Evolutionary conservation across 2,888 invertebrate genomes (phyloP), one percentile per base, ranked within the genome.

Genomic region (Drosophila ustulata): DNA sequence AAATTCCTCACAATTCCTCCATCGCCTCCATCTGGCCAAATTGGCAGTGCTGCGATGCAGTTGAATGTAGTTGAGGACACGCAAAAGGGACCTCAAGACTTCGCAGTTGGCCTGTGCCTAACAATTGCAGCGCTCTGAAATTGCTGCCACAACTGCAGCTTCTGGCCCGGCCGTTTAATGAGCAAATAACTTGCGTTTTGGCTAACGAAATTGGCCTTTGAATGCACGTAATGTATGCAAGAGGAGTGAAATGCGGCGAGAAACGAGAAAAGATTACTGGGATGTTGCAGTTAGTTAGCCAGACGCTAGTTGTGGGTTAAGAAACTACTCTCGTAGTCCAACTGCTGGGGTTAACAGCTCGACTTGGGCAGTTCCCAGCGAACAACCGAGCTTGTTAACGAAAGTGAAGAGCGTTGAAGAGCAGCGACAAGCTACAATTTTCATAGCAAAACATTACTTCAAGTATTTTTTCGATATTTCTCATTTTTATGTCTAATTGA

Each of bases 151-250:
- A 68, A 47, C 11, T 18, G 49, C 26, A n/a, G 66, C 72, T 75
- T 70, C 51, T 74, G 55, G 28, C 30, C 62, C 61, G 50, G 65
- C 66, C 71, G 41, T 84, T 84, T 78, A 82, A 82, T 87, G 85
- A 84, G 85, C 85, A 70, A 69, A 84, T 75, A 81, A 71, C 69
- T 80, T 68, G 80, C 66, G 55, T 78, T 79, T 77, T 30, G 68
- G 46, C 65, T 59, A 68, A 77, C 75, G 30, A 68, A 76, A 73
- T 74, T 70, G 83, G 69, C 47, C 69, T 57, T 58, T 52, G 66
- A 69, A 68, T 55, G 65, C 46, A 47, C 43, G 61, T 80, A 85
- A 79, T 71, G 55, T 76, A 76, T 81, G 86, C 82, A 82, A 55
- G 52, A 23, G 45, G 65, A 71, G 46, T 50, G 58, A 51, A 6